Evolutionary conservation across 1,140 invertebrate species (phyloP).

Genomic region (Penaeus indicus): DNA sequence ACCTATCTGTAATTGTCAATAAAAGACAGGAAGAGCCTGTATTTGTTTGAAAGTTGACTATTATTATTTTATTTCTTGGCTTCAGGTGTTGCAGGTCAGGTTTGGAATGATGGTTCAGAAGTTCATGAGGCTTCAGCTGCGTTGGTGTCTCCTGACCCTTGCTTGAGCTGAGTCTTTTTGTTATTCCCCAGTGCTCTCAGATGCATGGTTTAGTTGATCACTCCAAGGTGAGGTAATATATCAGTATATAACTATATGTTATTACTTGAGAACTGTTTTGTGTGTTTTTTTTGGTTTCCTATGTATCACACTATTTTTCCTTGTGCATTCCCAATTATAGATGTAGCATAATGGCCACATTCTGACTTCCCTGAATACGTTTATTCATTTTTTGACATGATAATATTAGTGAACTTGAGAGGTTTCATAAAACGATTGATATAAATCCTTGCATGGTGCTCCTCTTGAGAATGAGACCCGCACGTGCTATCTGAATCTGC

Average conservation of each 20-base stretch:
- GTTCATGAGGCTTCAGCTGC: constrained; percentile 75
- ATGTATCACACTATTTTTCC: neutral
- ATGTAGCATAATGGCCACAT: no score
- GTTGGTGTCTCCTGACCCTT: constrained; percentile 74
- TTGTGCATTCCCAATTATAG: no score
- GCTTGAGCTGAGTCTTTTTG: constrained; percentile 73
- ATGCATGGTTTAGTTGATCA: constrained; percentile 76
- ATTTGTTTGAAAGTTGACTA: neutral
- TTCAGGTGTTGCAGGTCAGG: constrained; percentile 75
- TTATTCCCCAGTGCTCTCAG: constrained; percentile 75
- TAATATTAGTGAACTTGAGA: neutral
- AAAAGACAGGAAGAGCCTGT: neutral
- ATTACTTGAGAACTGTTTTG: neutral
- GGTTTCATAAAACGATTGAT: neutral
- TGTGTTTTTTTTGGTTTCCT: neutral
- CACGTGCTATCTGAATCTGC: constrained; percentile 76
- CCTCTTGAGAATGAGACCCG: constrained; percentile 68
- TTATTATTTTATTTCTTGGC: neutral
- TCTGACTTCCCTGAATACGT: no score
- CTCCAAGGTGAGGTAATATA: constrained; percentile 67
- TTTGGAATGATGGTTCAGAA: constrained; percentile 76
- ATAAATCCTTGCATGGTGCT: constrained; percentile 62
- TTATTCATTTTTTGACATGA: neutral
- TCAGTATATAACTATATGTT: neutral
- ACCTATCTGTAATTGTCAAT: no score